A percentile compares a stretch with the other conserved stretches of the same genome.
These are phyloP conservation scores for Eupithecia subumbrata DNA, from an alignment of 2,888 invertebrate species.

Conservation along the genomic window DNA sequence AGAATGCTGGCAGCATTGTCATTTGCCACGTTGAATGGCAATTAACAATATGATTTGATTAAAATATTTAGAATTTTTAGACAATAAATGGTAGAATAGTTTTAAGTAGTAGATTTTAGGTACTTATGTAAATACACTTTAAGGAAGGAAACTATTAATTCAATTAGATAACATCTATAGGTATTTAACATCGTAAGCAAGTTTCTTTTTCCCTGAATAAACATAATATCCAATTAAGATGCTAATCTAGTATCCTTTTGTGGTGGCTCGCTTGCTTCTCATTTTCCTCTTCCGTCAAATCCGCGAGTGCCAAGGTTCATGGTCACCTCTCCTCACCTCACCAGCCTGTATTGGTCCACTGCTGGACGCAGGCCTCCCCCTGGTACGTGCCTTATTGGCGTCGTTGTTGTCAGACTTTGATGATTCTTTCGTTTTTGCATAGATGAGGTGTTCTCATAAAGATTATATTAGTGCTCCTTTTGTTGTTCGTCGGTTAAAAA, in stretches of 20 bases:
- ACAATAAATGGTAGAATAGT: no score
- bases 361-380: no score
- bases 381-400: no score
- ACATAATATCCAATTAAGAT: not conserved
- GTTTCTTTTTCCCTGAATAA: not conserved
- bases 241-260: not conserved
- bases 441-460: no score
- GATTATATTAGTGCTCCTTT: no score
- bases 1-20: no score
- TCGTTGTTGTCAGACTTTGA: no score
- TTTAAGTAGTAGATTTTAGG: not conserved
- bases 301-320: not conserved
- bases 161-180: not conserved
- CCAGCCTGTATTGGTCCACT: no score
- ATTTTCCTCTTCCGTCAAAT: not conserved
- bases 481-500: no score
- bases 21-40: no score
- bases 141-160: not conserved
- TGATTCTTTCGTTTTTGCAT: no score
- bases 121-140: not conserved
- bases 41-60: not conserved
- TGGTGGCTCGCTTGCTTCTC: not conserved
- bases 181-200: not conserved
- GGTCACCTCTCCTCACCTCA: no score
- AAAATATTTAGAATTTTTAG: not conserved